Percentiles rank a stretch among this genome's conserved stretches.
phyloP scores from a whole-genome alignment of 1,140 invertebrate species.

The Zaprionus capensis region DNA sequence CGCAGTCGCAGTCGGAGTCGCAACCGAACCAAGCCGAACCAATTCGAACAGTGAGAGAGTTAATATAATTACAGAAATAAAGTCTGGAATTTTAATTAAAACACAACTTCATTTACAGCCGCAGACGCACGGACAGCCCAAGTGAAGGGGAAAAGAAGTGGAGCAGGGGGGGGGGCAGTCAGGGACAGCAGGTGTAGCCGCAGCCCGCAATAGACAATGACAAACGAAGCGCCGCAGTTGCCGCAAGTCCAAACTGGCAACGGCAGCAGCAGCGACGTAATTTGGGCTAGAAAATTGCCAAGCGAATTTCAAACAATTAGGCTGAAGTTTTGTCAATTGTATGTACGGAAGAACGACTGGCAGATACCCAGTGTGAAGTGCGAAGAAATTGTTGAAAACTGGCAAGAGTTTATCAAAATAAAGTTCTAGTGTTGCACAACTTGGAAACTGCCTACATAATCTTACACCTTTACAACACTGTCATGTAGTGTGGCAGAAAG shows the following conservation, averaged over 20 bases:
- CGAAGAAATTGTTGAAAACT: no score
- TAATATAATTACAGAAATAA: conserved; percentile 84
- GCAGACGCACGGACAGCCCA: conserved; percentile 54
- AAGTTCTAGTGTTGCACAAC: background rate
- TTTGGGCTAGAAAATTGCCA: conserved; percentile 46
- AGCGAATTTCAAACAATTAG: conserved; percentile 44
- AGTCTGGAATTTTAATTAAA: conserved; percentile 84
- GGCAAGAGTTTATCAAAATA: no score
- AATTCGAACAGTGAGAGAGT: conserved; percentile 72
- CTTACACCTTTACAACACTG: background rate
- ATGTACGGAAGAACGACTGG: background rate
- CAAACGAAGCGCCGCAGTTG: conserved; percentile 48
- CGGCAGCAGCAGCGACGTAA: conserved; percentile 12
- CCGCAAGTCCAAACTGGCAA: conserved; percentile 19
- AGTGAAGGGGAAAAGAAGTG: background rate
- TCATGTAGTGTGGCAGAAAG: no score
- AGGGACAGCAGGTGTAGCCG: conserved; percentile 36
- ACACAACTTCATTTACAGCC: conserved; percentile 82
- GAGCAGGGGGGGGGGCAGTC: background rate
- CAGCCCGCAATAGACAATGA: conserved; percentile 55
- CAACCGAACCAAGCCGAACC: conserved; percentile 32
- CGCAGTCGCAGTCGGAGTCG: conserved; percentile 4
- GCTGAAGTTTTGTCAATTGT: background rate
- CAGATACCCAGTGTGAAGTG: background rate
- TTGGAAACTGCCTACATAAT: background rate